Evolutionary conservation across 2,888 invertebrate species (phyloP).

Genomic region (Cosmorhoe ocellata): DNA sequence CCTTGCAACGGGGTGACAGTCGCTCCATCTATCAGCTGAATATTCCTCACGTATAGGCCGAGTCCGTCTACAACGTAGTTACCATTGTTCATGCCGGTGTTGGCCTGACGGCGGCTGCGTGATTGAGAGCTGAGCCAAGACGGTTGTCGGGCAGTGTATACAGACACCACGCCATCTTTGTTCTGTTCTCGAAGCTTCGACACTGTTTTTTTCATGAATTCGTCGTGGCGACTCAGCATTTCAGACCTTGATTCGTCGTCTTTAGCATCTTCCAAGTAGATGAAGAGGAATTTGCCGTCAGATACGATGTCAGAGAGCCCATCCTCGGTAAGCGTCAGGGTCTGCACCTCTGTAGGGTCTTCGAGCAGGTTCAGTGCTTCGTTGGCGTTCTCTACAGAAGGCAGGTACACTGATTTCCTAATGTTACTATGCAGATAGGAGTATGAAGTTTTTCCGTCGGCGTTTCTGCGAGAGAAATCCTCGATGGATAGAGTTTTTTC

Average conservation of each 20-base stretch:
- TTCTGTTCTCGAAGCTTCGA: conserved; percentile 56
- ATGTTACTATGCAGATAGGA: conserved; percentile 64
- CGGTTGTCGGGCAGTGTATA: conserved; percentile 82
- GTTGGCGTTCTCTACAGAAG: conserved; percentile 84
- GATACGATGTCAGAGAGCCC: conserved; percentile 62
- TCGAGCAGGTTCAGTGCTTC: conserved; percentile 78
- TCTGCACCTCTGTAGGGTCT: conserved; percentile 56
- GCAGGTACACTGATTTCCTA: conserved; percentile 75
- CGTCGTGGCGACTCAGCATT: conserved; percentile 84
- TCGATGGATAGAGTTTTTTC: conserved; percentile 82
- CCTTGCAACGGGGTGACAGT: conserved; percentile 5
- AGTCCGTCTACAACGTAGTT: conserved; percentile 47
- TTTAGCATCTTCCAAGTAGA: conserved; percentile 81
- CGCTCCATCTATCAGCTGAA: conserved; percentile 29
- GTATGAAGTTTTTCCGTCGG: conserved; percentile 60
- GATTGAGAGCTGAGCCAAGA: conserved; percentile 70
- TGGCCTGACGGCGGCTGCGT: conserved; percentile 56
- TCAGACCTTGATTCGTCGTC: conserved; percentile 79
- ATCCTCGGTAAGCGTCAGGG: conserved; percentile 62
- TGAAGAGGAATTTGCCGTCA: conserved; percentile 76
- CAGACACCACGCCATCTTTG: conserved; percentile 72
- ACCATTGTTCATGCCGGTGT: background rate
- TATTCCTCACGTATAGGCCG: conserved; percentile 43
- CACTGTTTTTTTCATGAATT: conserved; percentile 80
- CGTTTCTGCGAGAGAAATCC: conserved; percentile 79